Base-by-base conservation (phyloP, 2,113 vertebrate species). In the Chlamydotis undulata region DNA sequence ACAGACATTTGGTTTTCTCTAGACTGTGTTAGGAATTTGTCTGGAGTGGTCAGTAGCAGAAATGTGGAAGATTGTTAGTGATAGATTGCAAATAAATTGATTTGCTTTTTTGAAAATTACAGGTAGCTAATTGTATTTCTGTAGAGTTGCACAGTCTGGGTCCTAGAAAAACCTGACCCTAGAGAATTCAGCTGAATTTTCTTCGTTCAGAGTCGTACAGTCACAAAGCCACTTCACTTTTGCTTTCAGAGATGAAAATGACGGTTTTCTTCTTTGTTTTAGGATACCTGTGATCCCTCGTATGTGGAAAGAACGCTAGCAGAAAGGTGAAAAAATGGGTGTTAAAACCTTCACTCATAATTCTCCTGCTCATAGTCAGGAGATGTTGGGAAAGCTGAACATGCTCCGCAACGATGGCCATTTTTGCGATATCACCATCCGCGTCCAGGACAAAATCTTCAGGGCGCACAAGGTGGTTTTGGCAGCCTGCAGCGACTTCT, bases 291-390 rank as follows among this genome's bases (percentile, higher is more conserved):
- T 96, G 94, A 93, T 88, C 96, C 94, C 92, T 98, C 88, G 8
- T 93, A 96, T 97, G 96, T 83, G 97, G 98, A 89, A 98, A 80
- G 95, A 97, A 76, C 96, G 64, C 93, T 97, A 80, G 83, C 80
- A 93, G 93, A 96, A 97, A 97, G 60, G 35, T 92, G 90, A 94
- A 95, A 98, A 97, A 79, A 99, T 99, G 99, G 99, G 99, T 96
- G 98, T 99, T 92, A 99, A 99, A 98, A 99, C 99, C 56, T 99
- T 99, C 97, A 99, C 98, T 97, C 99, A 99, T 98, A 99, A 98
- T 90, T 99, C 99, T 13, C 98, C 98, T 94, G 98, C 98, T 64
- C 99, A 99, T 97, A 99, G 99, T 96, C 99, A 99, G 98, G 99
- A 99, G 98, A 99, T 99, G 98, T 98, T 99, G 94, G 98, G 98